Conservation (phyloP, 2,888 invertebrate species). For the Antitype chi region DNA sequence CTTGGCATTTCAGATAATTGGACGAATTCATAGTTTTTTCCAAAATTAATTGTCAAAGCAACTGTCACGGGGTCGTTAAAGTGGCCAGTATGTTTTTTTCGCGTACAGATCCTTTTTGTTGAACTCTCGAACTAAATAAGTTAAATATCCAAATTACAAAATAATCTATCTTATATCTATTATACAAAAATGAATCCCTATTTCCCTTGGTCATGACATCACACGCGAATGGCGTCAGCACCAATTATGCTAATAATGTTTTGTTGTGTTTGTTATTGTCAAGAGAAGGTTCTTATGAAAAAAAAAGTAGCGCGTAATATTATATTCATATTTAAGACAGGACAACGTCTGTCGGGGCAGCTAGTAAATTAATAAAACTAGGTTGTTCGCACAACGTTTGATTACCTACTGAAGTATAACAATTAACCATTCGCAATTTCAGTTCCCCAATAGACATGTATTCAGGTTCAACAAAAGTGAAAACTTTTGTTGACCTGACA, state of each 20-base stretch:
- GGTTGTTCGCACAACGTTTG: neutral
- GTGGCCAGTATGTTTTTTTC: conserved; percentile 30
- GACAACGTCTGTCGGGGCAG: no score
- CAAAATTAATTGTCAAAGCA: conserved; percentile 28
- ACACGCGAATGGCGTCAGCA: no score
- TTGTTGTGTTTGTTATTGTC: no score
- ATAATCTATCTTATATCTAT: no score
- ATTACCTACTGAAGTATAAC: conserved; percentile 31
- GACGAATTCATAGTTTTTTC: conserved; percentile 7
- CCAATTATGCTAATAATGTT: no score
- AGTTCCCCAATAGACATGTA: neutral
- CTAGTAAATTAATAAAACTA: neutral
- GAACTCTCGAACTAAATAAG: neutral
- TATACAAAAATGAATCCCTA: no score
- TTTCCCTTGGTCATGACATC: no score
- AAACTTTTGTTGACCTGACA: conserved; percentile 21
- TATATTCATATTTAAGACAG: no score
- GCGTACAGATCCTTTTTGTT: conserved; percentile 1
- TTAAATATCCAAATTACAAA: neutral
- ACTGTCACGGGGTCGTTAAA: neutral
- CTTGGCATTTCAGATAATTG: conserved; percentile 11
- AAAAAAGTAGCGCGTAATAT: no score
- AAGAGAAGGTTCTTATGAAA: no score
- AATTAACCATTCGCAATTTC: conserved; percentile 11
- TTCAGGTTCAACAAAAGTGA: conserved; percentile 24